Evolutionary conservation across 2,113 vertebrate genomes (phyloP).

Genomic region (Vireo altiloquus): DNA sequence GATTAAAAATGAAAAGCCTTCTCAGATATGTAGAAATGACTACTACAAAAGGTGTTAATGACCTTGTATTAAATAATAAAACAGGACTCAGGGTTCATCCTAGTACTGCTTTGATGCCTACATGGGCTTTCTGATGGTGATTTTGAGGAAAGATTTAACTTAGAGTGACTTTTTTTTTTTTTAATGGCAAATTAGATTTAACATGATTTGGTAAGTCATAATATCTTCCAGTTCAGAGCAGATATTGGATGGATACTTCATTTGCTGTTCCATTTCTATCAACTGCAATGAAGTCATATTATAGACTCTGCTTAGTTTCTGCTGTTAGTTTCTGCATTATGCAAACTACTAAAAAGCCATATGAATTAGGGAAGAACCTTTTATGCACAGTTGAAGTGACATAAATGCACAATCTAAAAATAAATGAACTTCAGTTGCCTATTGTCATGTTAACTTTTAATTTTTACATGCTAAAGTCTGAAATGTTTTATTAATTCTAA

Average conservation of each 20-base stretch:
- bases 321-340: constrained; percentile 7
- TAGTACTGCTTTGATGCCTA: constrained; percentile 17
- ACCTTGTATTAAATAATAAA: constrained; percentile 47
- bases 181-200: constrained; percentile 1
- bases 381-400: constrained; percentile 31
- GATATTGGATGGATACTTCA: not conserved
- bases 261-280: constrained; percentile 4
- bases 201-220: constrained; percentile 7
- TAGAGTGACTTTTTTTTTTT: not conserved
- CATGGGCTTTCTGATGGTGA: not conserved
- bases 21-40: not conserved
- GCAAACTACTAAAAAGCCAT: constrained; percentile 39
- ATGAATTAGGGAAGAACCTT: constrained; percentile 47
- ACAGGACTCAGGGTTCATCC: not conserved
- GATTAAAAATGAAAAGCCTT: constrained; percentile 1
- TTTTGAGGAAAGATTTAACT: constrained; percentile 30
- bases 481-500: constrained; percentile 42
- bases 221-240: constrained; percentile 31
- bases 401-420: constrained; percentile 13
- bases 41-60: constrained; percentile 13
- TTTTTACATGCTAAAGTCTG: not conserved
- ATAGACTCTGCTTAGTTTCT: not conserved
- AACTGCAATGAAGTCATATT: not conserved
- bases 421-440: constrained; percentile 19
- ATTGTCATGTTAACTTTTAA: constrained; percentile 36